Base-by-base conservation (phyloP, 2,888 invertebrate genomes). In the Zelleria hepariella region DNA sequence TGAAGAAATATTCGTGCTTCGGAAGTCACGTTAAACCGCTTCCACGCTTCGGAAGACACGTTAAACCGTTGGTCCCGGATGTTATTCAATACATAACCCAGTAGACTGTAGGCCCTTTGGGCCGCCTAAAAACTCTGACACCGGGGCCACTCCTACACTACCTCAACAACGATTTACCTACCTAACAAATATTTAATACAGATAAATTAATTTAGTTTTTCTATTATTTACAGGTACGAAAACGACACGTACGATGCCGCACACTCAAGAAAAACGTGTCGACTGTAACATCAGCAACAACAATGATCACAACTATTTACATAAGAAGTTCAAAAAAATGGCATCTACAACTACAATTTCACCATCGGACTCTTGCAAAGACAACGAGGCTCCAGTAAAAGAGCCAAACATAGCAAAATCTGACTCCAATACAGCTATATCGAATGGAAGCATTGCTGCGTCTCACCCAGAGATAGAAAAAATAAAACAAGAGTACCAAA, bases 301-400 rank as follows among this genome's bases (percentile, higher is more conserved):
- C 82, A 90, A 90, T 84, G 93, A 92, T 74, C 91, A 91, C 74
- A 94, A 93, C 81, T 96, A 96, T 90, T 91, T 96, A 80, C 96
- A 97, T 83, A 97, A 97, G 85, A 97, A 96, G 83, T 96, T 97
- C 86, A 96, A 97, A 87, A 96, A 96, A 84, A 92, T 96, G 90
- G 95, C 93, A 78, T 92, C 91, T 73, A 83, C 89, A 64, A 86
- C 86, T 69, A 73, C 86, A 4, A 76, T 77, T 62, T 82, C 82
- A 68, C 78, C 86, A 59, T 67, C 73, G 62, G 82, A 74, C 67
- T 67, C 77, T 66, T 69, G 74, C 57, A 84, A 75, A 66, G 71
- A 72, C 42, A 81, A 76, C 59, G 85, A 86, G 67, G 71, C 65
- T 59, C 74, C 75, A 68, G 77, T 78, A 62, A 82, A 73, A 65